A percentile compares a stretch with the other conserved stretches of the same genome.
Conservation (phyloP, 37 sponge, comb jelly and placozoan genomes). For the Bolinopsis microptera region DNA sequence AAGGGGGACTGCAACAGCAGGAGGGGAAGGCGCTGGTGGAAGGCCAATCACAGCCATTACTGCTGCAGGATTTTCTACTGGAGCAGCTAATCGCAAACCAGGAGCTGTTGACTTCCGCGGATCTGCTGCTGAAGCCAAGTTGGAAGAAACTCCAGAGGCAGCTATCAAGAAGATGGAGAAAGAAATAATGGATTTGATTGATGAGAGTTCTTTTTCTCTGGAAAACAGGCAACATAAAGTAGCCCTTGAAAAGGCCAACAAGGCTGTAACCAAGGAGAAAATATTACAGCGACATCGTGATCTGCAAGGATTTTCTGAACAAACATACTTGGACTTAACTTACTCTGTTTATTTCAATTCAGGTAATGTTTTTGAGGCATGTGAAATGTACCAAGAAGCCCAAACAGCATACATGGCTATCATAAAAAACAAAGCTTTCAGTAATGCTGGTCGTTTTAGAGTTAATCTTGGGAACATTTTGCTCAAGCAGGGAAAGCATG, state of each 20-base stretch:
- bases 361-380: slow-evolving; percentile 84
- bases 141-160: slow-evolving; percentile 74
- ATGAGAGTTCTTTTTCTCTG: slow-evolving; percentile 84
- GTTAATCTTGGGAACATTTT: slow-evolving; percentile 98
- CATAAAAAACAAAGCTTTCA: slow-evolving; percentile 95
- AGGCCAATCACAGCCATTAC: slow-evolving; percentile 91
- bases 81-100: slow-evolving; percentile 2
- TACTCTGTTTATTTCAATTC: slow-evolving; percentile 87
- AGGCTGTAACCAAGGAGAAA: slow-evolving; percentile 89
- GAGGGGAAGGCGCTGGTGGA: slow-evolving; percentile 71
- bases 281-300: slow-evolving; percentile 68
- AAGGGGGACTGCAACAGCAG: slow-evolving; percentile 16
- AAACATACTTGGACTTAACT: slow-evolving; percentile 55
- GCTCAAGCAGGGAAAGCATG: slow-evolving; percentile 85
- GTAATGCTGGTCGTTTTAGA: slow-evolving; percentile 86
- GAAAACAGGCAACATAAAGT: slow-evolving; percentile 75
- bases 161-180: slow-evolving; percentile 84
- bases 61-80: slow-evolving; percentile 82
- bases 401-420: slow-evolving; percentile 92
- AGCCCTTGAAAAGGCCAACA: slow-evolving; percentile 92
- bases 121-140: neutral
- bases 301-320: slow-evolving; percentile 62
- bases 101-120: neutral
- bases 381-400: slow-evolving; percentile 80
- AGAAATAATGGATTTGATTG: slow-evolving; percentile 80